These are phyloP conservation scores for Brachionus koreanus DNA, from an alignment of 1,140 invertebrate genomes.

Conservation along the genomic window DNA sequence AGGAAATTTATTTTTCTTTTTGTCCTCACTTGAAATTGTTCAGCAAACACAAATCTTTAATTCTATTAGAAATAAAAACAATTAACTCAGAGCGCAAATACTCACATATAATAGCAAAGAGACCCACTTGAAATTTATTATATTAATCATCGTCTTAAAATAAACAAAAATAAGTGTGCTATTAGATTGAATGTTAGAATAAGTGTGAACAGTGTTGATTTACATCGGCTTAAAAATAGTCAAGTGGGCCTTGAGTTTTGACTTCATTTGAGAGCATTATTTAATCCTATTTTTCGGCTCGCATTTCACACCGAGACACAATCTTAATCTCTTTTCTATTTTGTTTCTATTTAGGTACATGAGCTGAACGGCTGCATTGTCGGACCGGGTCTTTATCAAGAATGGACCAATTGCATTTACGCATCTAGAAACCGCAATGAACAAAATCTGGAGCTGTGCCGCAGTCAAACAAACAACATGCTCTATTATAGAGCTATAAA, in stretches of 20 bases:
- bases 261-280: background rate
- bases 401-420: constrained; percentile 62
- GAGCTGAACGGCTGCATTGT: constrained; percentile 27
- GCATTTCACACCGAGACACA: background rate
- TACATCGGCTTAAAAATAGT: background rate
- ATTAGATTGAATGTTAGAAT: background rate
- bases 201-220: constrained; percentile 30
- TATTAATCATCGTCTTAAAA: constrained; percentile 22
- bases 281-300: constrained; percentile 18
- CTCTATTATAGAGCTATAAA: constrained; percentile 52
- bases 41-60: constrained; percentile 14
- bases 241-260: constrained; percentile 5
- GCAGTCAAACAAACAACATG: constrained; percentile 47
- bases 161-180: constrained; percentile 37
- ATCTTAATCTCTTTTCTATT: background rate
- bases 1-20: constrained; percentile 30
- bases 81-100: constrained; percentile 16
- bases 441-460: constrained; percentile 64
- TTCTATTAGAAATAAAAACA: constrained; percentile 33
- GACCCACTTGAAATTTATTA: constrained; percentile 17
- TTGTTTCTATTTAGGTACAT: background rate
- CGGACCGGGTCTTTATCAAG: constrained; percentile 45
- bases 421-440: constrained; percentile 68
- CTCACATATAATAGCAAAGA: background rate
- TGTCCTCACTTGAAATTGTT: background rate